Conservation (phyloP, 2,888 invertebrate genomes). For the Cheilosia vernalis region DNA sequence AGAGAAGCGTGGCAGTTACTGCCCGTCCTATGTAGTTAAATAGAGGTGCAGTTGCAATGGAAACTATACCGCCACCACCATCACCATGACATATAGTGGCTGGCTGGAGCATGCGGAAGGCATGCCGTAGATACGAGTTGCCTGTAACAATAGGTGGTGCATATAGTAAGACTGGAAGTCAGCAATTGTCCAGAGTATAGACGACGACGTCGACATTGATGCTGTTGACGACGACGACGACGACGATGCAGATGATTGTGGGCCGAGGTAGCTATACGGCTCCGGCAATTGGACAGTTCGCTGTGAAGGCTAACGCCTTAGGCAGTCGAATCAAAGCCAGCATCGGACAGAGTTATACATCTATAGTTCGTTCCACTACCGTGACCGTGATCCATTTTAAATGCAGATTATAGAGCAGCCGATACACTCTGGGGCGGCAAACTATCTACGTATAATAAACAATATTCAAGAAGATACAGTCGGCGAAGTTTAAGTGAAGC, state of each 20-base stretch:
- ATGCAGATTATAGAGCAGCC: conserved; percentile 68
- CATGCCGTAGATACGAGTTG: conserved; percentile 26
- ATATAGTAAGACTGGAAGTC: conserved; percentile 57
- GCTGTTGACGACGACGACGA: conserved; percentile 15
- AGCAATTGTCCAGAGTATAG: conserved; percentile 42
- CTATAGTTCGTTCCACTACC: conserved; percentile 61
- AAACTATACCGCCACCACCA: conserved; percentile 29
- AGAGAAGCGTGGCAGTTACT: conserved; percentile 38
- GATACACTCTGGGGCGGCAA: conserved; percentile 20
- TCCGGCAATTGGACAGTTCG: conserved; percentile 40
- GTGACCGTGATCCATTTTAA: conserved; percentile 73
- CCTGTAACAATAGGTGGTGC: conserved; percentile 57
- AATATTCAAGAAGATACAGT: conserved; percentile 10
- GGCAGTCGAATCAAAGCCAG: conserved; percentile 42
- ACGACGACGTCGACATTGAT: conserved; percentile 31
- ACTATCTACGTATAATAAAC: not conserved
- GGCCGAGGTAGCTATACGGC: not conserved
- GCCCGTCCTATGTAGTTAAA: conserved; percentile 45
- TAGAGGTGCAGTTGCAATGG: conserved; percentile 46
- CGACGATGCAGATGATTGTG: conserved; percentile 17
- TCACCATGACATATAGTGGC: conserved; percentile 66
- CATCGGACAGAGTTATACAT: conserved; percentile 43
- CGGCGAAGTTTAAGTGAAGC: not conserved
- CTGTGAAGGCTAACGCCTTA: conserved; percentile 70
- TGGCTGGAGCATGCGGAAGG: conserved; percentile 61